Conservation (phyloP, 2,113 vertebrate species). For the Tursiops truncatus region DNA sequence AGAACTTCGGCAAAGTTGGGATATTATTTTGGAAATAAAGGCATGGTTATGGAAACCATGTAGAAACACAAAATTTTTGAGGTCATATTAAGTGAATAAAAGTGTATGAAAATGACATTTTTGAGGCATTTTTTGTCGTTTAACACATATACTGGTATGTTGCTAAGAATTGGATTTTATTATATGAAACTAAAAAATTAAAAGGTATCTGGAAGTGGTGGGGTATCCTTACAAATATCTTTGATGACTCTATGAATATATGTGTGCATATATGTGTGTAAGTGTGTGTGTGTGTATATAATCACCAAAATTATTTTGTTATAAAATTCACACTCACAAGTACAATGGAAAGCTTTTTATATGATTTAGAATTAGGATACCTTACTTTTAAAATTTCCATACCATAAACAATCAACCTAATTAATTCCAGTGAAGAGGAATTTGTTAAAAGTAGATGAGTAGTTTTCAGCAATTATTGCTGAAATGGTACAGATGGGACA, state of each 20-base stretch:
- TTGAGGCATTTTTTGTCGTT: neutral
- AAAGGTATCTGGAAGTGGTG: neutral
- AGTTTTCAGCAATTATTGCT: neutral
- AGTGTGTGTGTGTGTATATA: neutral
- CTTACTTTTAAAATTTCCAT: neutral
- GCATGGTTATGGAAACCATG: neutral
- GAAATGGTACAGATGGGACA: neutral
- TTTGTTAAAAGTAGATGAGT: neutral
- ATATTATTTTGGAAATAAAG: neutral
- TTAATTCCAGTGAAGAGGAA: constrained; percentile 13
- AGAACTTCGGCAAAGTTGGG: neutral
- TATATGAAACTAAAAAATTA: neutral
- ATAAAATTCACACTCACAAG: neutral
- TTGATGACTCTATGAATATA: neutral
- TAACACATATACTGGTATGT: neutral
- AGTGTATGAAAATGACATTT: neutral
- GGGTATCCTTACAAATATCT: neutral
- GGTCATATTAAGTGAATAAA: neutral
- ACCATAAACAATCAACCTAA: constrained; percentile 18
- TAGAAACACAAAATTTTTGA: neutral
- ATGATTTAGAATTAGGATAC: constrained; percentile 18
- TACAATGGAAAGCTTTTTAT: neutral
- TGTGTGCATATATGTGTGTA: neutral
- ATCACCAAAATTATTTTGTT: neutral
- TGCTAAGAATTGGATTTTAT: neutral